Percentiles rank a stretch among this genome's conserved stretches.
phyloP scores from a whole-genome alignment of 2,113 vertebrate species.

The Percopsis transmontana region DNA sequence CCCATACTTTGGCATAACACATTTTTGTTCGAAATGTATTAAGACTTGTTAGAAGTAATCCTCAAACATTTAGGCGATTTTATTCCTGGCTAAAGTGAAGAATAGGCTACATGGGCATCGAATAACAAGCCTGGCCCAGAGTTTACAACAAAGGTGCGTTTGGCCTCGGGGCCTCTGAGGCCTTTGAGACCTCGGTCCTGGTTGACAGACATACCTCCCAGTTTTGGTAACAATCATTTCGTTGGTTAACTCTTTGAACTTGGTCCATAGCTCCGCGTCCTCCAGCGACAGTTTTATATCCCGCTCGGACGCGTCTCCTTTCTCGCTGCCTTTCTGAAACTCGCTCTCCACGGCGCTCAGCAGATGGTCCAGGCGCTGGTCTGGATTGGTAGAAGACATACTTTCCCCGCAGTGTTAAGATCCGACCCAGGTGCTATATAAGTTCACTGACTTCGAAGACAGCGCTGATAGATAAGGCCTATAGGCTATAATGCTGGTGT shows the following conservation, averaged over 20 bases:
- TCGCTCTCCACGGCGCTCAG: conserved; percentile 83
- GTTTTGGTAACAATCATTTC: conserved; percentile 86
- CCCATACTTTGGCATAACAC: too few species aligned
- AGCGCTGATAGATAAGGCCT: conserved; percentile 30
- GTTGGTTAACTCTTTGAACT: conserved; percentile 83
- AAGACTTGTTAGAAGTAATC: too few species aligned
- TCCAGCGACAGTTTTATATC: conserved; percentile 82
- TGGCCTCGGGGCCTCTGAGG: not conserved
- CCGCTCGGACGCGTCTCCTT: conserved; percentile 79
- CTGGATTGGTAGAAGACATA: conserved; percentile 75
- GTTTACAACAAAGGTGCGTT: not conserved
- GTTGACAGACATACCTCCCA: conserved; percentile 67
- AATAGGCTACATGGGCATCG: too few species aligned
- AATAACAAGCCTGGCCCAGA: too few species aligned
- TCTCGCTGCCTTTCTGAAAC: conserved; percentile 81
- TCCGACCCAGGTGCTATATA: conserved; percentile 5
- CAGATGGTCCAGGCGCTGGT: conserved; percentile 82
- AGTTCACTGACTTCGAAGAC: conserved; percentile 7
- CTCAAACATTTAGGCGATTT: too few species aligned
- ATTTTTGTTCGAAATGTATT: too few species aligned
- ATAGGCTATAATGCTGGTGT: conserved; percentile 5
- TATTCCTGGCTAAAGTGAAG: too few species aligned
- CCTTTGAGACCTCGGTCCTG: not conserved
- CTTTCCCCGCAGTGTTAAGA: conserved; percentile 41
- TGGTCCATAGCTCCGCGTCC: conserved; percentile 79